Evolutionary conservation across 2,888 invertebrate species (phyloP).

Genomic region (Trissoscelio sp.): DNA sequence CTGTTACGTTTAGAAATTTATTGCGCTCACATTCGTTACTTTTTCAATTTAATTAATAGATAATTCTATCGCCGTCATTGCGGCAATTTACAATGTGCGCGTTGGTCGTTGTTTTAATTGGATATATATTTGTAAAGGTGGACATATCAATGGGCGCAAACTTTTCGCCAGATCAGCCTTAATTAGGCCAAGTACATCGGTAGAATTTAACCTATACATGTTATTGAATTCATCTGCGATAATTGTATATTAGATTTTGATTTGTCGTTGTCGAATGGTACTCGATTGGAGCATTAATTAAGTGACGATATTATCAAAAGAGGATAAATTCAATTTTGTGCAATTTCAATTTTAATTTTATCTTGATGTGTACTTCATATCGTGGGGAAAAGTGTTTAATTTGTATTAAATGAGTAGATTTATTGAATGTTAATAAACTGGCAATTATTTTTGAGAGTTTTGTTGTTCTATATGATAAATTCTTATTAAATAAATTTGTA

Average conservation of each 20-base stretch:
- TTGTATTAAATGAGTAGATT: no score
- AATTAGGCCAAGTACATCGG: neutral
- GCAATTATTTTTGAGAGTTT: no score
- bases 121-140: constrained; percentile 9
- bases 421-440: no score
- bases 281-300: constrained; percentile 1
- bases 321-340: neutral
- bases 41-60: constrained; percentile 41
- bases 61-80: constrained; percentile 14
- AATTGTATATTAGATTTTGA: constrained; percentile 24
- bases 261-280: neutral
- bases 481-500: no score
- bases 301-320: constrained; percentile 17
- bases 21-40: constrained; percentile 31
- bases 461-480: no score
- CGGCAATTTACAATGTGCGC: constrained; percentile 1
- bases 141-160: neutral
- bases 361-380: neutral
- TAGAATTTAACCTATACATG: neutral
- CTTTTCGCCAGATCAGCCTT: neutral
- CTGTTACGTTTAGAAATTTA: constrained; percentile 25
- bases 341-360: constrained; percentile 1
- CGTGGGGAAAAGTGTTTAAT: no score
- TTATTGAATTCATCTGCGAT: constrained; percentile 8
- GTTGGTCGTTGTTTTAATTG: neutral